Conservation (phyloP, 2,888 invertebrate genomes). For the Thecocarcelia acutangulata region DNA sequence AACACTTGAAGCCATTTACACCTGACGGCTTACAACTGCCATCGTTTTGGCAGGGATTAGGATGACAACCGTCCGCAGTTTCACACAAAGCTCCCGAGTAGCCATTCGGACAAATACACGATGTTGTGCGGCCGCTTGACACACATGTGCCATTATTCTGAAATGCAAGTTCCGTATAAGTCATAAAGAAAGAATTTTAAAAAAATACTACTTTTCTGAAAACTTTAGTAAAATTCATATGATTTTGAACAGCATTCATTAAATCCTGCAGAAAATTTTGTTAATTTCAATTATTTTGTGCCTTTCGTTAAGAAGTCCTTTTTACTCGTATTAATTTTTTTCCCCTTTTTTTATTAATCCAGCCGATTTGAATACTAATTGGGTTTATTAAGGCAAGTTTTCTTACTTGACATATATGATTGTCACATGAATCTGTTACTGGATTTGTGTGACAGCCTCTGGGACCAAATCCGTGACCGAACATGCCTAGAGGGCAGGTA, state of each 20-base stretch:
- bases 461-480: constrained; percentile 91
- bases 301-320: too few relatives aligned
- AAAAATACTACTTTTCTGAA: too few relatives aligned
- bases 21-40: constrained; percentile 85
- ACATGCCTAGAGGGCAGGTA: constrained; percentile 89
- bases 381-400: neutral
- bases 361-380: too few relatives aligned
- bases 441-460: constrained; percentile 85
- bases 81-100: constrained; percentile 84
- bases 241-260: too few relatives aligned
- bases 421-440: constrained; percentile 81
- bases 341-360: too few relatives aligned
- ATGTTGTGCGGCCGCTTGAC: constrained; percentile 73
- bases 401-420: constrained; percentile 82
- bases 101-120: constrained; percentile 77
- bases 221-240: too few relatives aligned
- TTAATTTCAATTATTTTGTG: too few relatives aligned
- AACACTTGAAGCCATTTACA: constrained; percentile 82
- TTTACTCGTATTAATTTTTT: too few relatives aligned
- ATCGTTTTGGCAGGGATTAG: constrained; percentile 90
- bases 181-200: too few relatives aligned
- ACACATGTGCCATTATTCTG: constrained; percentile 83
- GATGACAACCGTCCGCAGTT: constrained; percentile 84
- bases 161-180: too few relatives aligned
- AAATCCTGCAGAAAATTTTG: too few relatives aligned